Base-by-base conservation (phyloP, 2,113 vertebrate genomes). In the Thryonomys swinderianus region DNA sequence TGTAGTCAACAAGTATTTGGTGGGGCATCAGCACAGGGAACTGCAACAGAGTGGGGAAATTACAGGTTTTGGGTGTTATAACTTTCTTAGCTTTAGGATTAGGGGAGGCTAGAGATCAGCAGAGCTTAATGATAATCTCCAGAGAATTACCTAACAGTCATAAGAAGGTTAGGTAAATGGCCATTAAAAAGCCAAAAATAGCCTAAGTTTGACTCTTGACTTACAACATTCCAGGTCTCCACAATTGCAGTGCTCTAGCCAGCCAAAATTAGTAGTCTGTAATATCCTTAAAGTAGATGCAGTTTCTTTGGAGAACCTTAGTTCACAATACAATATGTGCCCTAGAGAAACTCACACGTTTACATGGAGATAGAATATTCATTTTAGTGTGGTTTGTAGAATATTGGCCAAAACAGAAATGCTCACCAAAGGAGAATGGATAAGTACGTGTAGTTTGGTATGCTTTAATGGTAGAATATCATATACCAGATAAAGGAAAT, bases 341-440 rank as follows among this genome's bases (percentile, higher is more conserved):
- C 40, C 34, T 71, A 95, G 66, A 85, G 84, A 89, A 89, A 76
- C 57, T 92, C 48, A 51, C 13, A 42, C 11, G 5, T 74, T 27
- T 74, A 40, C 16, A 51, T 78, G 55, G 3, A 89, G 21, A 51
- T 81, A 61, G 42, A 18, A 88, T 85, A 32, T 37, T n/a, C 23
- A 23, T 37, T 80, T 61, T 40, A 48, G 34, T 71, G 30, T 85
- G 89, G 61, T 90, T 93, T 66, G 18, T 90, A 84, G 93, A 83
- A 53, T 88, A 61, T 20, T 81, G n/a, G 20, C 21, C 51, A 17
- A 85, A 89, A 67, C 6, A 53, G 25, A 91, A 95, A 67, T 67
- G 32, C 20, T 7, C 14, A 66, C 69, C 34, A 88, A 37, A 84
- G 2, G 2, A 81, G 2, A 74, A 64, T 85, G 80, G 80, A 53